Conservation (phyloP, 2,113 vertebrate genomes). For the Lasiurus cinereus region DNA sequence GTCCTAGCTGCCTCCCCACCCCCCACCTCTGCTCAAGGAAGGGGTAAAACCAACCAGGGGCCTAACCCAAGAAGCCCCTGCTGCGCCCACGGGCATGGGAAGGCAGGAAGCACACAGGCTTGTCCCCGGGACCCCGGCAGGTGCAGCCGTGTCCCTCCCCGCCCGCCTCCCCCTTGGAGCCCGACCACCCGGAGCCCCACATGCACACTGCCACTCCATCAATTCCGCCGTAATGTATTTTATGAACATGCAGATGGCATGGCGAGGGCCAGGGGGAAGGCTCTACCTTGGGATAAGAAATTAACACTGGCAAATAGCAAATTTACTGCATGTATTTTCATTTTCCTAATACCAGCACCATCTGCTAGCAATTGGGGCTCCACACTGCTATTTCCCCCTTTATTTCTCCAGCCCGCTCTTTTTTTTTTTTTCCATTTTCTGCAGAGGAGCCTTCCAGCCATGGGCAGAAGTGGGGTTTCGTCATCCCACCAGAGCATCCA, state of each 20-base stretch:
- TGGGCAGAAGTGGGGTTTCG: not conserved
- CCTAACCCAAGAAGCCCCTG: not conserved
- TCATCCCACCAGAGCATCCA: not conserved
- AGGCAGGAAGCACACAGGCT: rapidly evolving
- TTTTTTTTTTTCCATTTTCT: not conserved
- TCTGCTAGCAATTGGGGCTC: constrained; percentile 90
- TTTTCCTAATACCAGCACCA: constrained; percentile 91
- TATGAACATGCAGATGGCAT: constrained; percentile 88
- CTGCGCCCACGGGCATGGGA: rapidly evolving
- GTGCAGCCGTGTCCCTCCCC: rapidly evolving
- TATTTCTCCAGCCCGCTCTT: constrained; percentile 51
- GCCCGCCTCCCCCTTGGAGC: not conserved
- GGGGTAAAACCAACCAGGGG: not conserved
- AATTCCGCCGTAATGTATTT: constrained; percentile 79
- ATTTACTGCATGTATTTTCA: constrained; percentile 91
- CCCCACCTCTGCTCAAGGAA: not conserved
- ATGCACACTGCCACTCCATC: constrained; percentile 64
- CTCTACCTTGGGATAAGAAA: constrained; percentile 90
- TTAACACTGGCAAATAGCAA: constrained; percentile 90
- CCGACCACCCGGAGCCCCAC: constrained; percentile 49
- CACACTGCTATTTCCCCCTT: not conserved
- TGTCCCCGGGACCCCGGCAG: not conserved
- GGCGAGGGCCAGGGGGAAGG: constrained; percentile 86
- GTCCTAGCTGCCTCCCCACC: no score
- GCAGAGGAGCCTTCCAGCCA: not conserved